Percentiles rank a stretch among this genome's conserved stretches.
Evolutionary conservation across 64 coral and sea anemone species (phyloP).

Genomic region (Anthopleura sola): DNA sequence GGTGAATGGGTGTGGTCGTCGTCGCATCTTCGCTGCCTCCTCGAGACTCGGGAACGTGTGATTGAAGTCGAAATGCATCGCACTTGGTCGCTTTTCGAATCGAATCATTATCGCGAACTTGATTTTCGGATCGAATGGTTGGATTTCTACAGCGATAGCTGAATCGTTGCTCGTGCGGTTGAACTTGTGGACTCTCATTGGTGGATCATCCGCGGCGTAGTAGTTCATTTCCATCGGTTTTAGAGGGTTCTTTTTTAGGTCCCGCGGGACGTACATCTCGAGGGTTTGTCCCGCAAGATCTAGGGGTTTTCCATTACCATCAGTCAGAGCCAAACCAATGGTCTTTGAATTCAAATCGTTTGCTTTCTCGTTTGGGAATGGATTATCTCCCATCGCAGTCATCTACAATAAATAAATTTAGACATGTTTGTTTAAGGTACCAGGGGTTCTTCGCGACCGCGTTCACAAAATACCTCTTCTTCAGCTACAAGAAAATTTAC

Average conservation of each 20-base stretch:
- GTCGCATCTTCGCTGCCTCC: slow-evolving; percentile 80
- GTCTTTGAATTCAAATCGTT: slow-evolving; percentile 88
- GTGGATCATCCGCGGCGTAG: slow-evolving; percentile 60
- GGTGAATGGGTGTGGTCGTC: slow-evolving; percentile 77
- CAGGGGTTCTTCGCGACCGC: too few relatives aligned
- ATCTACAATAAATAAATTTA: slow-evolving; percentile 31
- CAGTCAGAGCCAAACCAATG: slow-evolving; percentile 72
- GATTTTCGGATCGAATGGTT: slow-evolving; percentile 55
- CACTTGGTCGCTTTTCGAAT: slow-evolving; percentile 62
- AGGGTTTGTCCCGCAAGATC: slow-evolving; percentile 76
- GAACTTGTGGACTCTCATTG: slow-evolving; percentile 90
- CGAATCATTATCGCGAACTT: slow-evolving; percentile 56
- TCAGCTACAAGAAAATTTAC: too few relatives aligned
- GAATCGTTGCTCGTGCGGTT: slow-evolving; percentile 71
- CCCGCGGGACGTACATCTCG: slow-evolving; percentile 90
- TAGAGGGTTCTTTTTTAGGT: slow-evolving; percentile 81
- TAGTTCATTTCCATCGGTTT: slow-evolving; percentile 85
- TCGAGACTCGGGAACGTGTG: slow-evolving; percentile 66
- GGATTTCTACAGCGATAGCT: slow-evolving; percentile 64
- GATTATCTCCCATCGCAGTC: slow-evolving; percentile 92
- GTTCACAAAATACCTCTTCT: too few relatives aligned
- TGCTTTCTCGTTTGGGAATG: slow-evolving; percentile 74
- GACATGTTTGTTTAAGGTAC: too few relatives aligned
- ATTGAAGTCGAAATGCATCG: slow-evolving; percentile 64
- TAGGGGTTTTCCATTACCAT: slow-evolving; percentile 81